Percentiles rank a stretch among this genome's conserved stretches.
Evolutionary conservation across 2,888 invertebrate genomes (phyloP).

Genomic region (Hypselothyrea guttata): DNA sequence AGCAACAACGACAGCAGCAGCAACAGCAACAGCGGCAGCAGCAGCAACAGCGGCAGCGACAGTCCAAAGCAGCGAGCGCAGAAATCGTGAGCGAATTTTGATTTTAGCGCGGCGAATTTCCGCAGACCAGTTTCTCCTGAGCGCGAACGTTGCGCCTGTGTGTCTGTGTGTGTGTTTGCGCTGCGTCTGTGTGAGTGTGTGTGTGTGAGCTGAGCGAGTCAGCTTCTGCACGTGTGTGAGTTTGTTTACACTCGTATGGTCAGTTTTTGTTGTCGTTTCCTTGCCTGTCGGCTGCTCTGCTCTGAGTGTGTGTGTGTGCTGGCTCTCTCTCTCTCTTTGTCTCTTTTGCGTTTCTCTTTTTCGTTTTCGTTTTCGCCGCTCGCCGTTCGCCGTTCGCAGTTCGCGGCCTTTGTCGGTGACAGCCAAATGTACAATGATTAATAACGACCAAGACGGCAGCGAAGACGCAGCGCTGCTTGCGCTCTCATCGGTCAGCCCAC

Average conservation of each 20-base stretch:
- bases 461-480: conserved; percentile 65
- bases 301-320: conserved; percentile 28
- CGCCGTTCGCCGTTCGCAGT: conserved; percentile 63
- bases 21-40: conserved; percentile 63
- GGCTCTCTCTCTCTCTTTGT: conserved; percentile 37
- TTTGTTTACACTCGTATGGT: conserved; percentile 68
- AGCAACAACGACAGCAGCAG: conserved; percentile 30
- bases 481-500: conserved; percentile 56
- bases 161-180: conserved; percentile 16
- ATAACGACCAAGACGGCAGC: conserved; percentile 78
- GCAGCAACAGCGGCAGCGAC: conserved; percentile 4
- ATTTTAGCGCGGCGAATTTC: conserved; percentile 79
- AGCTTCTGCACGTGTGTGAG: conserved; percentile 52
- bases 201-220: conserved; percentile 34
- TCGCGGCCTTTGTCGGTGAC: conserved; percentile 81
- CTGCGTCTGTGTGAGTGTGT: conserved; percentile 19
- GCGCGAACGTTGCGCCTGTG: conserved; percentile 40
- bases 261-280: conserved; percentile 67
- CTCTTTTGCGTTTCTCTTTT: conserved; percentile 12
- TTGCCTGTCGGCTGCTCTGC: conserved; percentile 42
- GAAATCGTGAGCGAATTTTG: conserved; percentile 77
- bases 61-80: conserved; percentile 55
- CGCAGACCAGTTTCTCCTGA: conserved; percentile 61
- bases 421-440: conserved; percentile 82
- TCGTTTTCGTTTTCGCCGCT: conserved; percentile 63